phyloP scores from a whole-genome alignment of 1,140 invertebrate species.

The Pseudomyrmex flavicornis region DNA sequence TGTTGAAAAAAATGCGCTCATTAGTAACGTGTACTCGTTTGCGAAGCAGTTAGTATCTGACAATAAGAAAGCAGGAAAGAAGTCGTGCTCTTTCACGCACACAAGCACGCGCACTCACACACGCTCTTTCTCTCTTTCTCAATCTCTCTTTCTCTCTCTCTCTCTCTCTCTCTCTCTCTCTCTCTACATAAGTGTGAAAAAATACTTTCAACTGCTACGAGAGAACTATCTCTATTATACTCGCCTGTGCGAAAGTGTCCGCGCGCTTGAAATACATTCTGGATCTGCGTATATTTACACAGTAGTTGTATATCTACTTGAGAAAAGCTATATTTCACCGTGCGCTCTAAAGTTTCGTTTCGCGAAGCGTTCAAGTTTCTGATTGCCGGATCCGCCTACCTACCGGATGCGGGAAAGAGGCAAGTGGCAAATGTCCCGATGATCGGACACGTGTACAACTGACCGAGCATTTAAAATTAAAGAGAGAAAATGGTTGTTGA shows the following conservation, averaged over 20 bases:
- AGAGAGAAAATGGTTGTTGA: too few relatives aligned
- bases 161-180: neutral
- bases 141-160: conserved; percentile 4
- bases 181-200: neutral
- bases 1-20: too few relatives aligned
- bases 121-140: neutral
- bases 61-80: conserved; percentile 22
- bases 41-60: neutral
- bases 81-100: conserved; percentile 3
- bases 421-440: too few relatives aligned
- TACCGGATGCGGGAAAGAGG: conserved; percentile 47
- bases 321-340: conserved; percentile 29
- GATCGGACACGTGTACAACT: too few relatives aligned
- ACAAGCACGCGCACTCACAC: too few relatives aligned
- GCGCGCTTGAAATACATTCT: conserved; percentile 21
- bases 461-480: too few relatives aligned
- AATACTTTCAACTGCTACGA: too few relatives aligned
- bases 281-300: neutral
- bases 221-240: conserved; percentile 52
- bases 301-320: conserved; percentile 36
- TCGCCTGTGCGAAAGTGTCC: conserved; percentile 55
- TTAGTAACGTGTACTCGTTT: neutral
- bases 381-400: conserved; percentile 29
- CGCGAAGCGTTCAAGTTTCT: conserved; percentile 20
- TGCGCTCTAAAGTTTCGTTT: conserved; percentile 32